Conservation (phyloP, 2,888 invertebrate genomes). For the Lacanobia oleracea region DNA sequence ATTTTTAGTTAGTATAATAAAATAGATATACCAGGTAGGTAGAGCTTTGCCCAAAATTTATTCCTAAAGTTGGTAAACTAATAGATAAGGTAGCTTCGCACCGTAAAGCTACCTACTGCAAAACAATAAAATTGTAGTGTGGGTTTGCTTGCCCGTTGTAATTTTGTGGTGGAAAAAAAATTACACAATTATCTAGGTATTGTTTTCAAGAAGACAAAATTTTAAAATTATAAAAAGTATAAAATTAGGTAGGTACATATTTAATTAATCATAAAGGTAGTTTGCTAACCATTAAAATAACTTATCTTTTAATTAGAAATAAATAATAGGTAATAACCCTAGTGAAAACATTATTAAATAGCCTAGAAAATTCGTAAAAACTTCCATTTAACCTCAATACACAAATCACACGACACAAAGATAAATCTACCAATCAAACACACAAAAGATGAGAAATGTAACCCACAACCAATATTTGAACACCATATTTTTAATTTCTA, state of each 20-base stretch:
- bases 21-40: no score
- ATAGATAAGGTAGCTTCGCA: not conserved
- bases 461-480: slow-evolving; percentile 53
- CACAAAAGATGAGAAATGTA: slow-evolving; percentile 30
- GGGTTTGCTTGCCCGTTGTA: no score
- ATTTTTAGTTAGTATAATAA: no score
- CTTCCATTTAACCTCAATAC: not conserved
- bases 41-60: no score
- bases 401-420: slow-evolving; percentile 23
- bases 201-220: no score
- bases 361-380: not conserved
- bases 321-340: no score
- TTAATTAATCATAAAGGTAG: no score
- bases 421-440: slow-evolving; percentile 28
- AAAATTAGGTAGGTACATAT: not conserved
- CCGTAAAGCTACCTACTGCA: not conserved
- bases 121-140: not conserved
- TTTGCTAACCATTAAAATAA: no score
- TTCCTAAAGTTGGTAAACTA: not conserved
- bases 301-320: no score
- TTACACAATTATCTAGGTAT: no score
- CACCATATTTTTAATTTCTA: slow-evolving; percentile 58
- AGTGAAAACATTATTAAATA: not conserved
- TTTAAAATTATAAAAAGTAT: no score
- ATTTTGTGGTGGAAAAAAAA: no score